These are phyloP conservation scores for Montipora sp. DNA, from an alignment of 64 coral and sea anemone genomes.

Conservation along the genomic window DNA sequence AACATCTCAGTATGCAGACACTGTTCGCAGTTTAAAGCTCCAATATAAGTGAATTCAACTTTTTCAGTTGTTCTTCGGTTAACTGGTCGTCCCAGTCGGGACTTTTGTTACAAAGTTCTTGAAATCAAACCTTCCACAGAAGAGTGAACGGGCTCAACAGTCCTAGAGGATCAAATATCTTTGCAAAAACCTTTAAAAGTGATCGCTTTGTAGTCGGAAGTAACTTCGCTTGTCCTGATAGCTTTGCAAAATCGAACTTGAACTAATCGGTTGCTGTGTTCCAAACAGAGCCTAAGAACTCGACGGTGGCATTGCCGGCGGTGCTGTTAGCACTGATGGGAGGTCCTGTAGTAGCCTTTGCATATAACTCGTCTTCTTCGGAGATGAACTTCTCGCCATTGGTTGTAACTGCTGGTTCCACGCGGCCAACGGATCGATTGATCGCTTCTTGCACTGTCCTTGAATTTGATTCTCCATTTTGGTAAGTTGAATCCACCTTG, in stretches of 20 bases:
- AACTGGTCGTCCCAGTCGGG: conserved; percentile 1
- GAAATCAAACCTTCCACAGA: background rate
- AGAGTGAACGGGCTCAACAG: conserved; percentile 39
- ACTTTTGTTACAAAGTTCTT: background rate
- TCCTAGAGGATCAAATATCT: conserved; percentile 61
- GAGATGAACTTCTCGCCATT: conserved; percentile 3
- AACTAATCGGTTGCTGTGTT: conserved; percentile 51
- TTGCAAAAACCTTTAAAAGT: conserved; percentile 41
- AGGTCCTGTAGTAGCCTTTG: conserved; percentile 29
- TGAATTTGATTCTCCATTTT: conserved; percentile 37
- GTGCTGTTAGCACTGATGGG: background rate
- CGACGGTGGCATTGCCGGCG: background rate
- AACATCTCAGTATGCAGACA: conserved; percentile 15
- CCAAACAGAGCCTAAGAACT: conserved; percentile 31
- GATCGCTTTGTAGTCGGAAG: conserved; percentile 38
- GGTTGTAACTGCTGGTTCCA: background rate
- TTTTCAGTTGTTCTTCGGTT: background rate
- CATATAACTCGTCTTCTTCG: conserved; percentile 41
- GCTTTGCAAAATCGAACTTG: background rate
- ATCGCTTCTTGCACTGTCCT: conserved; percentile 1
- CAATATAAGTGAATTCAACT: background rate
- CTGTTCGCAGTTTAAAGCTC: conserved; percentile 6
- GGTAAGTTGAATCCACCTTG: conserved; percentile 15
- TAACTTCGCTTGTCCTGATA: too few relatives aligned
- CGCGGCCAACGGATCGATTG: background rate